phyloP scores from a whole-genome alignment of 2,797 vertebrate species.

The Zenarchopterus dispar region DNA sequence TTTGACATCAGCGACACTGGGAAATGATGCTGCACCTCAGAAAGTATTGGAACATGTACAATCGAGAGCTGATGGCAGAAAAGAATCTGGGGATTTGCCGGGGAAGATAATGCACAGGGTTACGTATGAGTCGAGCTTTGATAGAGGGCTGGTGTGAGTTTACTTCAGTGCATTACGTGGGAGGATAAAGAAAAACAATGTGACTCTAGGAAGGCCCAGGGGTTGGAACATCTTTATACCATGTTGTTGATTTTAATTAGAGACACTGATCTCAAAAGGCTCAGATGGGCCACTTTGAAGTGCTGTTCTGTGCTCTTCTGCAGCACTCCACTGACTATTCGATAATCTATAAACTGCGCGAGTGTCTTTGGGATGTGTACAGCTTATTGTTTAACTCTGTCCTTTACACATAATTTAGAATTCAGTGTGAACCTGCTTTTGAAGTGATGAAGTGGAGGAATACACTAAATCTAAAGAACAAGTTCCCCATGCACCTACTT shows the following conservation, averaged over 20 bases:
- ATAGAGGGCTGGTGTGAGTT: constrained; percentile 28
- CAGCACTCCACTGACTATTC: constrained; percentile 31
- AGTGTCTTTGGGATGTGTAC: constrained; percentile 17
- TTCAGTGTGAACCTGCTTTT: constrained; percentile 29
- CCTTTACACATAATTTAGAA: constrained; percentile 24
- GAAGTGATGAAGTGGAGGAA: constrained; percentile 7
- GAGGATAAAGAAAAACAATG: constrained; percentile 52
- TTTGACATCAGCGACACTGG: constrained; percentile 56
- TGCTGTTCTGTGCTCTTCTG: constrained; percentile 22
- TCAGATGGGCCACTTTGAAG: constrained; percentile 58
- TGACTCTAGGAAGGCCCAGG: constrained; percentile 35
- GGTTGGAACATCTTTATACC: constrained; percentile 32
- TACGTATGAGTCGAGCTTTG: constrained; percentile 45
- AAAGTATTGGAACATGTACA: constrained; percentile 46
- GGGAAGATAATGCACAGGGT: constrained; percentile 25
- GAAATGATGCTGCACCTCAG: constrained; percentile 50
- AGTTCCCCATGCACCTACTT: constrained; percentile 26
- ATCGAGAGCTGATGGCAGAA: constrained; percentile 19
- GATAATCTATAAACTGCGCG: constrained; percentile 37
- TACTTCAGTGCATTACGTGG: constrained; percentile 35
- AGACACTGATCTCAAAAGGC: constrained; percentile 41
- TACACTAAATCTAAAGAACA: constrained; percentile 19
- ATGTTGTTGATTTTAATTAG: constrained; percentile 60
- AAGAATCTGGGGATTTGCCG: constrained; percentile 5
- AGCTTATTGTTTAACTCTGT: constrained; percentile 17